Base-by-base conservation (phyloP, 2,888 invertebrate species). In the Xylota sylvarum region DNA sequence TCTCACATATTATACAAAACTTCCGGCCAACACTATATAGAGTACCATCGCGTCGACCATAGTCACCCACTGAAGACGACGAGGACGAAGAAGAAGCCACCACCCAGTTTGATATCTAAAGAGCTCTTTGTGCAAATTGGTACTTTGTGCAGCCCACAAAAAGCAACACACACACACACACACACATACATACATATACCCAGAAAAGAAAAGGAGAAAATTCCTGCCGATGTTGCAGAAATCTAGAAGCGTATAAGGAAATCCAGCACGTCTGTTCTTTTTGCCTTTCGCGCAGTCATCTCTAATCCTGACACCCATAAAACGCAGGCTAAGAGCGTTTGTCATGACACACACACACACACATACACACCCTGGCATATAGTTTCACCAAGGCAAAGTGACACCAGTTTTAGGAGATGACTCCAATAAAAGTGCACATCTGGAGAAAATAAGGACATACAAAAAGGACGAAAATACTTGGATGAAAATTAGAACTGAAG, bases 71-170 rank as follows among this genome's bases (percentile, higher is more conserved):
- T 52, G 3, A 23, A 1, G 23, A 23, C 60, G 3, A 23, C 23
- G 23, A 23, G 2, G 23, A 23, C 3, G 23, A 3, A 3, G 23
- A 23, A 23, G 23, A 23, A 23, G 23, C 23, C 23, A 23, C 23
- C 23, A 23, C 23, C 23, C 23, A 23, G 40, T 43, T 55, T 35
- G 14, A 5, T 32, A 60, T 46, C 56, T 72, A 77, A 76, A 72
- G 81, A 82, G 82, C 82, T 82, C 82, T 82, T 82, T 82, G 86
- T 86, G 82, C 86, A 86, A 86, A 86, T 86, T 86, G 86, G 82
- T 82, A 86, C 86, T 86, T 82, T 82, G 77, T 86, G 43, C 35
- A 74, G 55, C 73, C 77, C 46, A 86, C 86, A 82, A 86, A 86
- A 77, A 69, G 37, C 46, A 55, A 19, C 52, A 60, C 62, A 40